Percentiles rank a stretch among this genome's conserved stretches.
Conservation (phyloP, 1,140 invertebrate species). For the Episyrphus balteatus region DNA sequence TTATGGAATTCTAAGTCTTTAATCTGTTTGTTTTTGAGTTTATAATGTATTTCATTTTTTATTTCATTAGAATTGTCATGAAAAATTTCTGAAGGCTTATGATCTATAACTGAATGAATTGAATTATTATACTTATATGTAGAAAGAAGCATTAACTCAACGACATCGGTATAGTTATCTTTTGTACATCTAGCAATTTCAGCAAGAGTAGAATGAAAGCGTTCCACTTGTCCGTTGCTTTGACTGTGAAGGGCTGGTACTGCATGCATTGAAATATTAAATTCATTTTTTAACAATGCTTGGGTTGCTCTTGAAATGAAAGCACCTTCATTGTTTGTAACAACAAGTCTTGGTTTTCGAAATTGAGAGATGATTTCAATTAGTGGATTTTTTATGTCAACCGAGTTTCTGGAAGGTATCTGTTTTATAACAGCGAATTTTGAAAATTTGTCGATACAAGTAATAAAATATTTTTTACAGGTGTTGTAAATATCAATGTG, state of each 20-base stretch:
- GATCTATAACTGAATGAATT: neutral
- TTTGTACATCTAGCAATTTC: neutral
- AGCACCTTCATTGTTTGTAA: too few species aligned
- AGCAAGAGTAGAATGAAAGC: neutral
- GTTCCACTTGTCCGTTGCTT: neutral
- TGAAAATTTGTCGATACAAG: neutral
- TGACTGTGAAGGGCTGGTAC: too few species aligned
- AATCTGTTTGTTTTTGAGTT: neutral
- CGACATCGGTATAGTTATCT: too few species aligned
- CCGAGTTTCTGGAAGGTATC: neutral
- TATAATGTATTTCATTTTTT: neutral
- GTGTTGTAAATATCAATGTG: neutral
- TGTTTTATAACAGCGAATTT: neutral
- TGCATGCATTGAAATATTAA: neutral
- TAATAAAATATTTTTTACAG: neutral
- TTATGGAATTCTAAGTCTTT: neutral
- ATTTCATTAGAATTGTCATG: neutral
- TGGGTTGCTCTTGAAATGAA: too few species aligned
- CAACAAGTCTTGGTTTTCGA: neutral
- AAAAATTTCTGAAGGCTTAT: neutral
- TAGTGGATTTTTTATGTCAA: neutral
- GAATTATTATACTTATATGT: neutral
- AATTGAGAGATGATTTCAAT: neutral
- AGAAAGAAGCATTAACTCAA: constrained; percentile 3
- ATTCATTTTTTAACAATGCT: neutral